Conservation (phyloP, 2,888 invertebrate genomes). For the Congeria kusceri region DNA sequence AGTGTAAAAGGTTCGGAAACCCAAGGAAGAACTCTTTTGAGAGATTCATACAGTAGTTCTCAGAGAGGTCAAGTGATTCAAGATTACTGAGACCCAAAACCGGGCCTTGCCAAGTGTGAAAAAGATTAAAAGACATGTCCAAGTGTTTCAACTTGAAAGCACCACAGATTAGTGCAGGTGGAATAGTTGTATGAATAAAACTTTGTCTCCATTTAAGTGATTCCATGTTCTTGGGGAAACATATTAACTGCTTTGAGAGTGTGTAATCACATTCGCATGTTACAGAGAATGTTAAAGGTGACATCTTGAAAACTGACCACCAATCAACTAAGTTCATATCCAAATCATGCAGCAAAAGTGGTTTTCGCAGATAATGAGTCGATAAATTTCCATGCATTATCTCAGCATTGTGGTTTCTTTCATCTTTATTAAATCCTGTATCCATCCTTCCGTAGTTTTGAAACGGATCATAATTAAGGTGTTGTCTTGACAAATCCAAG, state of each 20-base stretch:
- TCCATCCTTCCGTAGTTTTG: conserved; percentile 14
- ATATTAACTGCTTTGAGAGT: not conserved
- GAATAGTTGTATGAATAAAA: conserved; percentile 22
- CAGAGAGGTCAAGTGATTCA: conserved; percentile 45
- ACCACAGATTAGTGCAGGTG: conserved; percentile 8
- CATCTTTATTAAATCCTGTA: not conserved
- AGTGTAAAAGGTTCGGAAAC: conserved; percentile 22
- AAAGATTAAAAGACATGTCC: conserved; percentile 53
- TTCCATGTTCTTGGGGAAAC: conserved; percentile 4
- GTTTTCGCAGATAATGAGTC: too few relatives aligned
- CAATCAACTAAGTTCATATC: not conserved
- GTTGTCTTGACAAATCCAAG: conserved; percentile 53
- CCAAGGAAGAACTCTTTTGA: conserved; percentile 29
- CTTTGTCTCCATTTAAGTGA: conserved; percentile 33
- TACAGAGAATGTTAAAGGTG: too few relatives aligned
- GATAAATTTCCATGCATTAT: too few relatives aligned
- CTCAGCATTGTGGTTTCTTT: not conserved
- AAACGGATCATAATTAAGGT: conserved; percentile 52
- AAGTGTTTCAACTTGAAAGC: conserved; percentile 20
- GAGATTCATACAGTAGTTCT: conserved; percentile 36
- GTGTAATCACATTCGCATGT: too few relatives aligned
- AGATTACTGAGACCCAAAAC: conserved; percentile 45
- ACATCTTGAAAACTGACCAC: too few relatives aligned
- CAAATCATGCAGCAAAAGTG: too few relatives aligned
- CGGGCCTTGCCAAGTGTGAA: conserved; percentile 31